Percentiles rank a stretch among this genome's conserved stretches.
phyloP scores from a whole-genome alignment of 2,888 invertebrate genomes.

The Xylophagus ater region DNA sequence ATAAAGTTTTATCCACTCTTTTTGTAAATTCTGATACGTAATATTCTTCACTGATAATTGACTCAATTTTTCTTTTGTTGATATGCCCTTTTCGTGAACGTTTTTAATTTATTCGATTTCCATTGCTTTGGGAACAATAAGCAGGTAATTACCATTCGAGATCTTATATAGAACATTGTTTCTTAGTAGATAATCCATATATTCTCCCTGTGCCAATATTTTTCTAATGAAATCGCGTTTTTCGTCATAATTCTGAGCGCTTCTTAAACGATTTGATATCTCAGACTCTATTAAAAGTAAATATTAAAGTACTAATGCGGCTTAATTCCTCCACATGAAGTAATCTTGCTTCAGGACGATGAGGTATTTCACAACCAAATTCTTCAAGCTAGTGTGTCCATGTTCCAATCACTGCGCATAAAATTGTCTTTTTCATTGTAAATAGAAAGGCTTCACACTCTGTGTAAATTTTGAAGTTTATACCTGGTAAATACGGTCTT shows the following conservation, averaged over 20 bases:
- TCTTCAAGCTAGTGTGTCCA: conserved; percentile 20
- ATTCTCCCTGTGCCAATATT: conserved; percentile 9
- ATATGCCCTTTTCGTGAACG: conserved; percentile 11
- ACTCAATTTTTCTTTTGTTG: conserved; percentile 8
- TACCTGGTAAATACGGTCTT: conserved; percentile 22
- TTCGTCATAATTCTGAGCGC: conserved; percentile 12
- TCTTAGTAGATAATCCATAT: conserved; percentile 12
- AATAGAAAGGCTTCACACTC: conserved; percentile 25
- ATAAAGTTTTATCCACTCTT: conserved; percentile 6
- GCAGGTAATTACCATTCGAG: conserved; percentile 12
- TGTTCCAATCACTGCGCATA: conserved; percentile 22
- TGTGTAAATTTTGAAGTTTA: conserved; percentile 18
- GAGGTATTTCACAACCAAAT: conserved; percentile 5
- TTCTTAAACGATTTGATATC: conserved; percentile 4
- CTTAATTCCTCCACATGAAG: conserved; percentile 13
- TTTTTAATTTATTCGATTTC: conserved; percentile 9
- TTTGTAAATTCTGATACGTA: conserved; percentile 9
- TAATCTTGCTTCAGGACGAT: too few relatives aligned
- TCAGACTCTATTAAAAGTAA: conserved; percentile 1
- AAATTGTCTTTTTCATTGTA: conserved; percentile 23
- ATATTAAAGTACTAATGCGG: conserved; percentile 2
- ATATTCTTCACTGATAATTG: conserved; percentile 8
- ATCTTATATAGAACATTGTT: conserved; percentile 12
- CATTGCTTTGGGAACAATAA: conserved; percentile 9
- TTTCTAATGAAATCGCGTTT: conserved; percentile 6